Conservation (phyloP, 2,113 vertebrate species). For the Pituophis catenifer region DNA sequence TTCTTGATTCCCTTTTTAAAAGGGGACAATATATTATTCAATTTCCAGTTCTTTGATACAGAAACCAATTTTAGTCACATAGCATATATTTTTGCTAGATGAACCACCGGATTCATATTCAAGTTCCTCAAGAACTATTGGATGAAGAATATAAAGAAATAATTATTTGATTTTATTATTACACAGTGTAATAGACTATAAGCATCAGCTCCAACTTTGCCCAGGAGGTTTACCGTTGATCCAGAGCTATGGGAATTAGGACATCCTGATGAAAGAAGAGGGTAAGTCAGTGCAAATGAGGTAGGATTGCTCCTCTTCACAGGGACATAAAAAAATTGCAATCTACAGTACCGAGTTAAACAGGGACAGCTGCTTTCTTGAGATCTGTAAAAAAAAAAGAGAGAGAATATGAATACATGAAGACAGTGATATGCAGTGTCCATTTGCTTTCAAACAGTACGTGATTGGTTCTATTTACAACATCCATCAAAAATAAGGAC, state of each 20-base stretch:
- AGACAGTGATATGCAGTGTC: fast-evolving
- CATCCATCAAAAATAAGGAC: neutral
- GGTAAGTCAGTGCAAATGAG: constrained; percentile 17
- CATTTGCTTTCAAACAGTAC: neutral
- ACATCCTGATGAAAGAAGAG: constrained; percentile 6
- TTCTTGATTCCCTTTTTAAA: neutral
- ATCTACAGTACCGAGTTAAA: constrained; percentile 86
- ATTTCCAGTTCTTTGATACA: neutral
- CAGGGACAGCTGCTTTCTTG: constrained; percentile 81
- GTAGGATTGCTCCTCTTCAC: constrained; percentile 75
- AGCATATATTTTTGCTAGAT: neutral
- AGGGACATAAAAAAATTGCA: constrained; percentile 90
- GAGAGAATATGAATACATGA: constrained; percentile 1
- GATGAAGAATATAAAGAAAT: neutral
- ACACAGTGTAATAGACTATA: no score
- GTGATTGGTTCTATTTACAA: neutral
- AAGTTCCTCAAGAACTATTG: neutral
- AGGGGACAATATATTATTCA: neutral
- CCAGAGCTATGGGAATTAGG: constrained; percentile 3
- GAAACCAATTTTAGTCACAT: neutral
- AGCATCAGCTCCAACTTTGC: no score
- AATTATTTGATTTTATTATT: neutral
- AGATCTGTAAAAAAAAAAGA: constrained; percentile 47
- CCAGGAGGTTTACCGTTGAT: constrained; percentile 46
- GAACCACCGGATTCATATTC: neutral